These are phyloP conservation scores for Brenthis hecate DNA, from an alignment of 2,888 invertebrate species.

Conservation along the genomic window DNA sequence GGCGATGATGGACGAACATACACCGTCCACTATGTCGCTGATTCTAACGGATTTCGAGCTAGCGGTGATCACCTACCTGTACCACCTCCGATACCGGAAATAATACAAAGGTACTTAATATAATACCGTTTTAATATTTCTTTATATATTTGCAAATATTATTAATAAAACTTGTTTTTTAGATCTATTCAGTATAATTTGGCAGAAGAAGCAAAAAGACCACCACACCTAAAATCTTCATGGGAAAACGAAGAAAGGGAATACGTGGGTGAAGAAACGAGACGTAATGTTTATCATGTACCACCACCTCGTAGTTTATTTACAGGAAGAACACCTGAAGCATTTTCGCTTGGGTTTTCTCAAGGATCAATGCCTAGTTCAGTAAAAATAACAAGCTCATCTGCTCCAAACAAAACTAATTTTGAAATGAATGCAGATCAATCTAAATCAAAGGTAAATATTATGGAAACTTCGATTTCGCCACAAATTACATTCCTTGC, in stretches of 20 bases:
- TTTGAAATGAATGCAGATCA: slow-evolving; percentile 60
- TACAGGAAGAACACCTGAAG: slow-evolving; percentile 74
- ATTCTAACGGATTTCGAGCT: slow-evolving; percentile 89
- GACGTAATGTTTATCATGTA: slow-evolving; percentile 50
- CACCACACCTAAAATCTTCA: slow-evolving; percentile 61
- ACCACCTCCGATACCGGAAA: slow-evolving; percentile 88
- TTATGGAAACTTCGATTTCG: slow-evolving; percentile 56
- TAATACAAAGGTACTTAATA: slow-evolving; percentile 80
- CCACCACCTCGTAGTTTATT: slow-evolving; percentile 61
- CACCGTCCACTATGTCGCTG: slow-evolving; percentile 86
- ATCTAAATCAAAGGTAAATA: slow-evolving; percentile 57
- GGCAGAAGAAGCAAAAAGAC: slow-evolving; percentile 74
- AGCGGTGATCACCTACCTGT: slow-evolving; percentile 90
- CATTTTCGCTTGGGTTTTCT: slow-evolving; percentile 69
- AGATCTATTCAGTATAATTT: slow-evolving; percentile 76
- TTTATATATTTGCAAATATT: slow-evolving; percentile 8
- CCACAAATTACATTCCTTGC: slow-evolving; percentile 77
- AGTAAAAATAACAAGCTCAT: slow-evolving; percentile 58
- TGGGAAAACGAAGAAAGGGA: slow-evolving; percentile 65
- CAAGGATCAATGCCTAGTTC: slow-evolving; percentile 59
- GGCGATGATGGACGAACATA: slow-evolving; percentile 84
- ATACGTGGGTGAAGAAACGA: slow-evolving; percentile 53
- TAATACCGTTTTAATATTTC: slow-evolving; percentile 3
- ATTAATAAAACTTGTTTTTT: slow-evolving; percentile 15
- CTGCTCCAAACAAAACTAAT: slow-evolving; percentile 57